Evolutionary conservation across 2,888 invertebrate genomes (phyloP).

Genomic region (Euclidia mi): DNA sequence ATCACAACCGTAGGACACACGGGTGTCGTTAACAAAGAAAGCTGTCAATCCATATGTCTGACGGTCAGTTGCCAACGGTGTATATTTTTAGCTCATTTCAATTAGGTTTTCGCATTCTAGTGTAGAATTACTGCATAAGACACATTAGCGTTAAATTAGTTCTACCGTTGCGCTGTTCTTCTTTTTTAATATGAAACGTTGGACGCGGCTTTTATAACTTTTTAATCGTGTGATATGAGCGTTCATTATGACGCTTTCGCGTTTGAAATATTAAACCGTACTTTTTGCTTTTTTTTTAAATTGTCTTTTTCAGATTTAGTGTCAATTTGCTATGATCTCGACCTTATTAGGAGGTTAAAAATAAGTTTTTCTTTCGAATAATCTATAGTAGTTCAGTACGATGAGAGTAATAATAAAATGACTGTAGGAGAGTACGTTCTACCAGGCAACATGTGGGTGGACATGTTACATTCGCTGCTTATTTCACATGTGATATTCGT

Average conservation of each 20-base stretch:
- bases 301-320: neutral
- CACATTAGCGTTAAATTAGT: conserved; percentile 44
- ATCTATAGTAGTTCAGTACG: no score
- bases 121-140: conserved; percentile 62
- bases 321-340: no score
- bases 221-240: conserved; percentile 5
- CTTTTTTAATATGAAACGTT: conserved; percentile 5
- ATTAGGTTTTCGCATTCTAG: conserved; percentile 77
- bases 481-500: no score
- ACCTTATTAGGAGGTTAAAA: no score
- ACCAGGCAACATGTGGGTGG: no score
- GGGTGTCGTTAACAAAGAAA: conserved; percentile 68
- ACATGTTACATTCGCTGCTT: no score
- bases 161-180: conserved; percentile 10
- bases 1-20: conserved; percentile 40
- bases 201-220: conserved; percentile 4
- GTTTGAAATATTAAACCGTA: neutral
- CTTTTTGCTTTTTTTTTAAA: no score
- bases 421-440: no score
- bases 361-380: no score
- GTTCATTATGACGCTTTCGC: neutral
- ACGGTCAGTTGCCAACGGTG: conserved; percentile 60
- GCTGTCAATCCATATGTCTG: conserved; percentile 62
- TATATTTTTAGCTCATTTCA: conserved; percentile 73
- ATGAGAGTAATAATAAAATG: no score